Base-by-base conservation (phyloP, 2,797 vertebrate genomes). In the Champsocephalus gunnari region DNA sequence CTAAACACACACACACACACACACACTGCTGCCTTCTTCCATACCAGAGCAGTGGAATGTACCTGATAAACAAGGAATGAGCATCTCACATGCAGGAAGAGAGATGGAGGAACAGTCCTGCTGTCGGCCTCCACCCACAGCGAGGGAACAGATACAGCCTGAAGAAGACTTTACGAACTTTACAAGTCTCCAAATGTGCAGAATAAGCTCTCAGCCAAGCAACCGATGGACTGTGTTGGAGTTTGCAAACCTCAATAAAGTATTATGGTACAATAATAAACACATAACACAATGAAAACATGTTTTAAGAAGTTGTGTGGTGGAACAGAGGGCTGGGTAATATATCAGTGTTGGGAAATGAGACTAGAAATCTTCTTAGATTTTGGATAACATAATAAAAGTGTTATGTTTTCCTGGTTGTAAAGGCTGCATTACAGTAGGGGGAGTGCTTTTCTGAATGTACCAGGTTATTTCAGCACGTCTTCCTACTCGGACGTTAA, bases 261-360 rank as follows among this genome's bases (percentile, higher is more conserved):
- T 80, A 87, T 89, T 88, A 83, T 54, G 43, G 75, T 85, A 81
- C 62, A 88, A 65, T 80, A 77, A 85, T 71, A 80, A 71, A 72
- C 54, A 49, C 55, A 17, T 71, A 83, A 71, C 50, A 71, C 53
- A 82, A 75, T 51, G 80, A 81, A 86, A 68, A 91, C 69, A 32
- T 81, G 66, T 79, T 57, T 41, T 62, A 77, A 66, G 54, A 64
- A 59, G 57, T 51, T 73, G 66, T 78, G 66, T 62, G 63, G 55
- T 51, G 68, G 71, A 78, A 44, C 75, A 7, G 1, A 38, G 34
- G 34, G 34, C 34, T 38, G 34, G 34, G 34, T 9, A 38, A 38
- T 38, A 38, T 38, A 9, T 38, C 34, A 9, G 34, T 38, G 8
- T 38, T 38, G 8, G 34, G 34, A 38, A 7, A 38, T 38, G 8